Base-by-base conservation (phyloP, 2,797 vertebrate species). In the Odontamblyopus lacepedii region DNA sequence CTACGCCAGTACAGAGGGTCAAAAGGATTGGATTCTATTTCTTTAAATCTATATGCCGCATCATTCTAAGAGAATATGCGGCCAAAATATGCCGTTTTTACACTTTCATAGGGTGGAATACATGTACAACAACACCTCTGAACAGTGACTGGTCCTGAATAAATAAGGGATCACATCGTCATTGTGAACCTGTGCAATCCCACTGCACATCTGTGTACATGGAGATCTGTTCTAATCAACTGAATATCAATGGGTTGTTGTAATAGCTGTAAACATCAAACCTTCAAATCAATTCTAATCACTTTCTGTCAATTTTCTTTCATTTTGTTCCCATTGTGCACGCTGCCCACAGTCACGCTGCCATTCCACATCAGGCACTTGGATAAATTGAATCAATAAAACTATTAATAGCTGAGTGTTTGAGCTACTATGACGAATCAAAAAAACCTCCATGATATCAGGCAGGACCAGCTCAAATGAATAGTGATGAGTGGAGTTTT, bases 371-470 rank as follows among this genome's bases (percentile, higher is more conserved):
- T 30, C 30, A 57, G 13, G 32, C 67, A 59, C 67, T 69, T 38
- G 67, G 32, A 57, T 41, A 41, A 57, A 69, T 57, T 69, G 30
- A 56, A 69, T 69, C 67, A 27, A 69, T 69, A 69, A 26, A 1
- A 29, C 53, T 68, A 56, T 57, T 57, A 69, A 69, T 69, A 69
- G 55, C 53, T n/a, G 9, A 57, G 53, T 69, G n/a, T 41, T 59
- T 56, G 32, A 57, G 53, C 53, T 18, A 32, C 53, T 57, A 26
- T 57, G 32, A 41, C n/a, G 32, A 69, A 57, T 69, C 55, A 57
- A 57, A 41, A 57, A 32, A 13, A 16, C 66, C 23, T 23, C 51
- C 50, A 26, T 41, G 56, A 56, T 19, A n/a, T 67, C 26, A 64
- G 62, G 26, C n/a, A 35, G 29, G 65, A 67, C 44, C 30, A 16